Evolutionary conservation across 2,113 vertebrate genomes (phyloP).

Genomic region (Isichthys henryi): DNA sequence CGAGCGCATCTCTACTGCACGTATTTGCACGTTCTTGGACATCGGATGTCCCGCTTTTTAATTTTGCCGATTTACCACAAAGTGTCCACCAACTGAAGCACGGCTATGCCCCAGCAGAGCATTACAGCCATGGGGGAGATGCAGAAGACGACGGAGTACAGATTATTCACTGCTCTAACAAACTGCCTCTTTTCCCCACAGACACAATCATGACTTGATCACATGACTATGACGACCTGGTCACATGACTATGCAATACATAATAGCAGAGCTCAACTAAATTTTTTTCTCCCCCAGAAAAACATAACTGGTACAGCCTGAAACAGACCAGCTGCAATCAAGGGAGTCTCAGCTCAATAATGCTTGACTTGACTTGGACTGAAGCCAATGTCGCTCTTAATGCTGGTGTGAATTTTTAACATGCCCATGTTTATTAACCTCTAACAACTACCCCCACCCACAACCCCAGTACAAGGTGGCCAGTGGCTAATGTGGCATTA

Average conservation of each 20-base stretch:
- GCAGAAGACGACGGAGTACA: conserved; percentile 29
- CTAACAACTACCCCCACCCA: neutral
- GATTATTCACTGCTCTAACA: too few relatives aligned
- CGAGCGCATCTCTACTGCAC: conserved; percentile 27
- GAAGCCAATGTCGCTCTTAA: conserved; percentile 19
- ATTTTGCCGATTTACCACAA: conserved; percentile 25
- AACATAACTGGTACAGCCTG: neutral
- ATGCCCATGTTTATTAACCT: neutral
- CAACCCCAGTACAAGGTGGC: neutral
- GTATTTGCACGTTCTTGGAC: conserved; percentile 15
- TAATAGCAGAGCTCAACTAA: neutral
- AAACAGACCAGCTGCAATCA: neutral
- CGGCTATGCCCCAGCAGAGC: neutral
- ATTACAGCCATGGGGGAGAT: neutral
- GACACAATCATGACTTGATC: neutral
- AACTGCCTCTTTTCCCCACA: neutral
- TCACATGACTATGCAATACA: neutral
- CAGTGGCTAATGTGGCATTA: neutral
- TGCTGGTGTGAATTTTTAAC: neutral
- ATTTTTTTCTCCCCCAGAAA: neutral
- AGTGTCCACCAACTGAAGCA: neutral
- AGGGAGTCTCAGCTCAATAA: neutral
- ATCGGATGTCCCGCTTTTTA: neutral
- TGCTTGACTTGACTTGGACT: neutral
- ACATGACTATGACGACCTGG: neutral